Conservation (phyloP, 2,888 invertebrate genomes). For the Lycophotia porphyrea region DNA sequence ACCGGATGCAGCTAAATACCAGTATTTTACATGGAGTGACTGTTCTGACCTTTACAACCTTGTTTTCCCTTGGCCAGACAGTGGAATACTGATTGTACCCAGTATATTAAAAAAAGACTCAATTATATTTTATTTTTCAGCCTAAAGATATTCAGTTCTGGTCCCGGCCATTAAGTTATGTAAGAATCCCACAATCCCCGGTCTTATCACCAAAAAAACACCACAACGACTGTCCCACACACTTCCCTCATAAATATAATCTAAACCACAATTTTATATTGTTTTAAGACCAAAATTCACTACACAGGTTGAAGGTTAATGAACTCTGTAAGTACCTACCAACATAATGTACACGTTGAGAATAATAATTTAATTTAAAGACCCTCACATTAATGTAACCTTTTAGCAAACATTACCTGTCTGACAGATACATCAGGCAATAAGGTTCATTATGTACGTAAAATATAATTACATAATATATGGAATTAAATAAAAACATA, state of each 20-base stretch:
- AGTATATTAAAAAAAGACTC: background rate
- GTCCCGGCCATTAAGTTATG: background rate
- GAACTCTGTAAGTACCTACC: conserved; percentile 1
- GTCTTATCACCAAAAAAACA: background rate
- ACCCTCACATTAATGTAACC: conserved; percentile 26
- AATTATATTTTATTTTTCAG: too few species aligned
- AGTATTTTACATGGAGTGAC: background rate
- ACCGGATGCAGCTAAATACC: background rate
- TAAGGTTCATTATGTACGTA: conserved; percentile 11
- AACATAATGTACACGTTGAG: conserved; percentile 44
- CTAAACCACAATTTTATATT: background rate
- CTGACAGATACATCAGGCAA: conserved; percentile 19
- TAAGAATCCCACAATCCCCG: background rate
- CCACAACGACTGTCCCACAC: background rate
- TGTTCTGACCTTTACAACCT: background rate
- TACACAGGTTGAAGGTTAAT: conserved; percentile 12
- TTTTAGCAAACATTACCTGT: conserved; percentile 49
- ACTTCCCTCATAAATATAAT: background rate
- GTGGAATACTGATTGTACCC: background rate
- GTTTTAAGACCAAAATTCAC: background rate
- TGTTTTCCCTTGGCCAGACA: background rate
- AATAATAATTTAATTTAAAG: conserved; percentile 49
- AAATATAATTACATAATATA: too few species aligned
- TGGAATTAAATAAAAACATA: conserved; percentile 1
- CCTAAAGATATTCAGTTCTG: background rate